Evolutionary conservation across 2,888 invertebrate genomes (phyloP), one percentile per base, ranked within the genome.

Genomic region (Eristalis intricaria): DNA sequence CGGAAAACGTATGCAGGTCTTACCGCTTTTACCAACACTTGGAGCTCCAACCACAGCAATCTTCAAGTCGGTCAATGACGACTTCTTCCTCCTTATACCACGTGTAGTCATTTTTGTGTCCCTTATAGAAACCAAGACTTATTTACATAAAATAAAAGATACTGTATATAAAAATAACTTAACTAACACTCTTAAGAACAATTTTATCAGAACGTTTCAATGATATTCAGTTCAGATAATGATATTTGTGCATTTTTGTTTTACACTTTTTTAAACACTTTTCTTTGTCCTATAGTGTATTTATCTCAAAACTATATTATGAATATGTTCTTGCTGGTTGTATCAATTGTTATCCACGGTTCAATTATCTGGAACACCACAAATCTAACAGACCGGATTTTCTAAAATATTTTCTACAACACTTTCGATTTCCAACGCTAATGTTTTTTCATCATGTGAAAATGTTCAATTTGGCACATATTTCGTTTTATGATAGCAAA

Each of bases 1-100:
- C 7, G 32, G 32, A 19, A 7, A n/a, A 7, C 8, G 1, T 50
- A 50, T 15, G 15, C 22, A 61, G 4, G 15, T 23, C 95, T 94
- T 95, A 98, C 98, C 98, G 93, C 97, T 98, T 94, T 98, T 98
- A 87, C 98, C 98, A 89, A 98, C 98, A 89, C 96, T 96, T 19
- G 97, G 97, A 79, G 97, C 97, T 78, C 98, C 98, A 89, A 98
- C 94, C 90, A 98, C 97, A 60, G 97, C 97, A 90, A 98, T 96
- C 94, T 98, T 98, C 89, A 98, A 96, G 94, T 98, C 98, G 85
- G 97, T 96, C 89, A 98, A 94, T 90, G 97, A 96, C 63, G 97
- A 97, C 93, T 98, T 98, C 94, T 98, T 98, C 90, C 97, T 95
- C 90, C 97, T 94, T 89, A 98, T 97, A 66, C 96, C 97, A 90